Percentiles rank a stretch among this genome's conserved stretches.
phyloP scores from a whole-genome alignment of 1,140 invertebrate species.

The Ooceraea biroi region DNA sequence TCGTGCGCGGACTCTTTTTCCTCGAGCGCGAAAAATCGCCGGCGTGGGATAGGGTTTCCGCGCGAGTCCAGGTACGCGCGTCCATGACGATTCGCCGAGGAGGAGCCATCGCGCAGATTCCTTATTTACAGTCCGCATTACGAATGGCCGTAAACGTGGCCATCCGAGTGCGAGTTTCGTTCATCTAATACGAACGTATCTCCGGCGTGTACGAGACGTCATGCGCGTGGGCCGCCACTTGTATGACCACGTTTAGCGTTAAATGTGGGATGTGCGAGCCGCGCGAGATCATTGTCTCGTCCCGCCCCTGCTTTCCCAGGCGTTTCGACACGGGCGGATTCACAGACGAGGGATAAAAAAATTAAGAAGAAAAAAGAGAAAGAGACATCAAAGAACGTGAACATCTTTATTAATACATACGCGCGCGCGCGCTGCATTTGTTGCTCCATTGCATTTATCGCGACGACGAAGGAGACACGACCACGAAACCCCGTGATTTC shows the following conservation, averaged over 20 bases:
- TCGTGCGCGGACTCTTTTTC: conserved; percentile 20
- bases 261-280: conserved; percentile 27
- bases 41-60: conserved; percentile 42
- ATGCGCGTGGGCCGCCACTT: conserved; percentile 31
- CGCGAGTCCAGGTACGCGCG: neutral
- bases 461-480: too few relatives aligned
- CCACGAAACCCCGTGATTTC: conserved; percentile 19
- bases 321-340: neutral
- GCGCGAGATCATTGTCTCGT: conserved; percentile 25
- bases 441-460: conserved; percentile 2
- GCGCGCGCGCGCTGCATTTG: neutral
- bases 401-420: conserved; percentile 4
- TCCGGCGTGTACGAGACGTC: neutral
- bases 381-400: too few relatives aligned
- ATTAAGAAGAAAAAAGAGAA: neutral
- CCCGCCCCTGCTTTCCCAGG: neutral
- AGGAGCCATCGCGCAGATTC: neutral
- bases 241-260: conserved; percentile 34
- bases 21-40: neutral
- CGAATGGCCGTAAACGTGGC: conserved; percentile 24
- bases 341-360: neutral
- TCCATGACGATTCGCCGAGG: neutral
- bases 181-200: conserved; percentile 40
- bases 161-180: conserved; percentile 26
- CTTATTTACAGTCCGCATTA: conserved; percentile 41